Conservation (phyloP, 2,113 vertebrate species). For the Todiramphus saurophagus region DNA sequence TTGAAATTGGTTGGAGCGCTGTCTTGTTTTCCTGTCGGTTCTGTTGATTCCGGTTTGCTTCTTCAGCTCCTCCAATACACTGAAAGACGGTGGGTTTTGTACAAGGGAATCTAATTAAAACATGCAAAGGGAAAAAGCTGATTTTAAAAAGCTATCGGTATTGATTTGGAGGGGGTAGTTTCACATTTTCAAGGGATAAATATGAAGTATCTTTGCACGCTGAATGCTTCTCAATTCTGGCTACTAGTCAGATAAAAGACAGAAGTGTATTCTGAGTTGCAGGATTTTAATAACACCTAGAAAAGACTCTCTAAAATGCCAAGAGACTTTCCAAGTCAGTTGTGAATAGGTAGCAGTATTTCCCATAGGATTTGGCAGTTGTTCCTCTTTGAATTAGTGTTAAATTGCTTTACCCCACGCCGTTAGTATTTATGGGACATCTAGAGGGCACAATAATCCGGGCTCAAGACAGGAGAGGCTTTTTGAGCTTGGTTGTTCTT, state of each 20-base stretch:
- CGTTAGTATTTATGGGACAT: background rate
- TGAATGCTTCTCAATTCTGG: background rate
- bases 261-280: background rate
- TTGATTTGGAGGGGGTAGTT: background rate
- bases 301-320: background rate
- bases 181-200: background rate
- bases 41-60: slow-evolving; percentile 11
- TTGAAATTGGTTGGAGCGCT: slow-evolving; percentile 44
- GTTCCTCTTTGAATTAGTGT: background rate
- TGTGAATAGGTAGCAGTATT: background rate
- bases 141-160: background rate
- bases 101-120: background rate
- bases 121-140: background rate
- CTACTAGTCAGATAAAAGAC: background rate
- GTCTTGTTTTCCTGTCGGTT: slow-evolving; percentile 47
- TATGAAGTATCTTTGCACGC: background rate
- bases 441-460: background rate
- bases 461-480: background rate
- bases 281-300: background rate
- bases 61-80: background rate
- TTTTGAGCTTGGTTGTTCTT: background rate
- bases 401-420: background rate
- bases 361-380: background rate
- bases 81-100: background rate
- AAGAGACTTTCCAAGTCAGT: background rate